These are phyloP conservation scores for Phylloscopus trochiloides DNA, from an alignment of 2,113 vertebrate species.

Conservation along the genomic window DNA sequence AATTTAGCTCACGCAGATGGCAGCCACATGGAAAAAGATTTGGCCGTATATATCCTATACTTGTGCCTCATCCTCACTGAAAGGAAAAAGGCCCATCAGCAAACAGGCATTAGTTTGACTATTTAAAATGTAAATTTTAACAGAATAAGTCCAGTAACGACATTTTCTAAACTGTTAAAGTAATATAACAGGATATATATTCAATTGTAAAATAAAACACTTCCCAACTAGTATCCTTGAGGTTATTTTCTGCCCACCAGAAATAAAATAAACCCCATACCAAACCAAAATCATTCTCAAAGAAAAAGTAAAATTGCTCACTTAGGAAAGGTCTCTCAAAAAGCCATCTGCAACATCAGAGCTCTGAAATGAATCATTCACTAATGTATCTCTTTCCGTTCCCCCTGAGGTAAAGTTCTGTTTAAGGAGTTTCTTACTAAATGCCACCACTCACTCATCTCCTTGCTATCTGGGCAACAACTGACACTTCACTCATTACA, in stretches of 20 bases:
- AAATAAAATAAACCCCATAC: neutral
- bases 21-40: conserved; percentile 35
- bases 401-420: neutral
- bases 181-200: neutral
- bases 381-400: neutral
- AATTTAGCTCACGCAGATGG: conserved; percentile 19
- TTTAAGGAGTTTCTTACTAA: neutral
- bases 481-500: fast-evolving
- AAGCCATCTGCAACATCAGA: neutral
- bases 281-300: neutral
- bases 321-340: neutral
- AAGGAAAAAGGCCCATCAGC: neutral
- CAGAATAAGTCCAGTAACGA: neutral
- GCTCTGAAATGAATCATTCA: neutral
- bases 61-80: neutral
- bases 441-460: neutral
- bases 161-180: neutral
- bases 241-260: neutral
- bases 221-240: neutral
- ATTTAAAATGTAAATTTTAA: neutral
- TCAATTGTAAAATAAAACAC: neutral
- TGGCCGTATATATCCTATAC: neutral
- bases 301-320: neutral
- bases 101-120: neutral
- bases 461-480: neutral